These are phyloP conservation scores for Anolis carolinensis DNA, from an alignment of 2,113 vertebrate genomes.

Conservation along the genomic window DNA sequence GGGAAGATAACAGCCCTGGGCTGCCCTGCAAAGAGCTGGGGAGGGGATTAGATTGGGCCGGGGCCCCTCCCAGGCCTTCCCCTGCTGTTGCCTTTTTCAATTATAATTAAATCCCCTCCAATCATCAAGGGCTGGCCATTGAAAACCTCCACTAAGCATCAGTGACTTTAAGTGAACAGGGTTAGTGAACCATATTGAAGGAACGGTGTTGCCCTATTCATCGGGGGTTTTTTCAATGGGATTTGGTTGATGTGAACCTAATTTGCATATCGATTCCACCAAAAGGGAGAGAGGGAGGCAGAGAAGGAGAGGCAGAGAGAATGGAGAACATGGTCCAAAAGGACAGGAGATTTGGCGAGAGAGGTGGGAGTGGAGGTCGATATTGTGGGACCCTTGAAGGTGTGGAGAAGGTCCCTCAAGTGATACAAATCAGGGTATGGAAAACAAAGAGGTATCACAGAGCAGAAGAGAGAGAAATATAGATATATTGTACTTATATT, in stretches of 20 bases:
- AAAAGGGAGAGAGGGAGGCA: constrained; percentile 23
- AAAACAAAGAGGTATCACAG: neutral
- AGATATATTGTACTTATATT: neutral
- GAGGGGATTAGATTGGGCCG: constrained; percentile 60
- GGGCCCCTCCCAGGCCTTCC: neutral
- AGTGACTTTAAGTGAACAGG: constrained; percentile 65
- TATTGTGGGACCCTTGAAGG: no score
- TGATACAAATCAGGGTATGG: neutral
- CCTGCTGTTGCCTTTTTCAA: constrained; percentile 57
- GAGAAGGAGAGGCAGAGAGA: neutral
- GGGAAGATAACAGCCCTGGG: constrained; percentile 16
- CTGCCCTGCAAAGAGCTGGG: constrained; percentile 27
- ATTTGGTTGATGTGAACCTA: constrained; percentile 50
- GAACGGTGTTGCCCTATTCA: constrained; percentile 61
- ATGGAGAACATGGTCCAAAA: neutral
- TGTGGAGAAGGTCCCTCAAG: no score
- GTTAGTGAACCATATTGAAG: constrained; percentile 72
- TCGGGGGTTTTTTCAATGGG: constrained; percentile 50
- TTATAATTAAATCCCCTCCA: constrained; percentile 67
- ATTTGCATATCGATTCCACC: constrained; percentile 45
- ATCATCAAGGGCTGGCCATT: constrained; percentile 61
- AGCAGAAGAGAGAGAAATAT: neutral
- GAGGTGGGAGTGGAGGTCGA: neutral
- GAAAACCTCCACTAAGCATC: constrained; percentile 65
- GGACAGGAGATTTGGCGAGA: neutral